Conservation (phyloP, 2,113 vertebrate species). For the Chunga burmeisteri region DNA sequence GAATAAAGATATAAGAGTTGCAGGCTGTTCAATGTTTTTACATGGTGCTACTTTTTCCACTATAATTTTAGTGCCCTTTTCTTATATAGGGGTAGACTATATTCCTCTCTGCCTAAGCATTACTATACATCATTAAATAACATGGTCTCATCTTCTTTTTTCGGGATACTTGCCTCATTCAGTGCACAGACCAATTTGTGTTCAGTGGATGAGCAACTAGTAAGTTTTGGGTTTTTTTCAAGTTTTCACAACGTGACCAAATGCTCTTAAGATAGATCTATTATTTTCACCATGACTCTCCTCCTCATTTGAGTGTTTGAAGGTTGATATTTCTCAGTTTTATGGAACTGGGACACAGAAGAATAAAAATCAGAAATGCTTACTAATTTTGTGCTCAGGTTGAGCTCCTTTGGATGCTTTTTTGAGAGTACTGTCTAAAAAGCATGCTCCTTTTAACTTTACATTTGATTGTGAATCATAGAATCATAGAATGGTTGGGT, state of each 20-base stretch:
- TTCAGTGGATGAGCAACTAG: neutral
- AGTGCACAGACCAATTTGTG: neutral
- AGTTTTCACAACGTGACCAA: neutral
- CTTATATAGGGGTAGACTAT: neutral
- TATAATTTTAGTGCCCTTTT: neutral
- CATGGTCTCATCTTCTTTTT: neutral
- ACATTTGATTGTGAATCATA: neutral
- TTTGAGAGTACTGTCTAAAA: neutral
- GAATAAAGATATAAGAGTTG: neutral
- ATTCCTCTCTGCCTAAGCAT: neutral
- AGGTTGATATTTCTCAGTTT: slow-evolving; percentile 23
- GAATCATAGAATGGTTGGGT: no score
- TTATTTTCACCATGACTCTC: neutral
- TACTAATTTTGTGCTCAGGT: neutral
- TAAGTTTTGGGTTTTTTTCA: neutral
- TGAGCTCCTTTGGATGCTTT: neutral
- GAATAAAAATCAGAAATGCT: neutral
- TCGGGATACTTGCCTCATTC: neutral
- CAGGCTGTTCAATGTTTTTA: neutral
- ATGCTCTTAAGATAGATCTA: neutral
- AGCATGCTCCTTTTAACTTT: neutral
- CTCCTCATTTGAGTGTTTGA: neutral
- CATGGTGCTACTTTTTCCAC: neutral
- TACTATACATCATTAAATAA: neutral
- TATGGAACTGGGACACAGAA: neutral